A percentile compares a stretch with the other conserved stretches of the same genome.
These are phyloP conservation scores for Syrphus vitripennis DNA, from an alignment of 2,888 invertebrate genomes.

Conservation along the genomic window DNA sequence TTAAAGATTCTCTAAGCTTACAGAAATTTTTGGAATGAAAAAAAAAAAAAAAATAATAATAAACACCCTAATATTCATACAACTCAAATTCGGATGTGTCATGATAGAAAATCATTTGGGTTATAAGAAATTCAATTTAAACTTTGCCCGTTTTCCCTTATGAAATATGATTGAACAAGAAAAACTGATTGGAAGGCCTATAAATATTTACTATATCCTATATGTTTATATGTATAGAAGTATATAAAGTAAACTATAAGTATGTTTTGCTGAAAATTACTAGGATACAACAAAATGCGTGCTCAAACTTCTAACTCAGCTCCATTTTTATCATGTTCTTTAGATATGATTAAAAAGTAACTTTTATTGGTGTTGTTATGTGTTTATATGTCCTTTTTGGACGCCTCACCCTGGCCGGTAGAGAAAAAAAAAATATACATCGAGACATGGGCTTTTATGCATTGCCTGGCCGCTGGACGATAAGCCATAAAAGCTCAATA, in stretches of 20 bases:
- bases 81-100: neutral
- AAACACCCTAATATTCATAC: neutral
- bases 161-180: constrained; percentile 56
- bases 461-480: constrained; percentile 33
- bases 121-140: constrained; percentile 65
- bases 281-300: constrained; percentile 53
- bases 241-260: neutral
- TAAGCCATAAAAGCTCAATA: constrained; percentile 69
- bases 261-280: neutral
- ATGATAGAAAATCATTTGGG: constrained; percentile 30
- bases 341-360: constrained; percentile 71
- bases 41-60: neutral
- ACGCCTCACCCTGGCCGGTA: constrained; percentile 43
- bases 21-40: no score
- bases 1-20: no score
- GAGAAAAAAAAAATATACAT: neutral
- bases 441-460: constrained; percentile 14
- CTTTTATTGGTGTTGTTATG: constrained; percentile 70
- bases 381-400: constrained; percentile 65
- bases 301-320: constrained; percentile 61
- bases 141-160: constrained; percentile 62
- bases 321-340: constrained; percentile 57
- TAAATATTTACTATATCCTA: neutral
- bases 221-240: neutral
- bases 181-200: constrained; percentile 31